Evolutionary conservation across 1,140 invertebrate species (phyloP).

Genomic region (Achroia grisella): DNA sequence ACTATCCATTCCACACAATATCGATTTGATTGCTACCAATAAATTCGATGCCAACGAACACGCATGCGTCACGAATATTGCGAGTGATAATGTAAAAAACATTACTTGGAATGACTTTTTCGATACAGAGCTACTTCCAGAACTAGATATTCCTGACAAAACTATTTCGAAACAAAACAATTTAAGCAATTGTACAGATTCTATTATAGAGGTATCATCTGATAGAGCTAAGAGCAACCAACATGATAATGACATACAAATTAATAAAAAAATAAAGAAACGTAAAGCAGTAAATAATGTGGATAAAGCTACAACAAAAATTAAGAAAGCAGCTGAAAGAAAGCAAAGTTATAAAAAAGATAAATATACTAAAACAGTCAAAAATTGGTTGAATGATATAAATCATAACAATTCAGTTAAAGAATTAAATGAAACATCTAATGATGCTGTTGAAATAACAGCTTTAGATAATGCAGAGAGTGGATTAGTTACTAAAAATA

Average conservation of each 20-base stretch:
- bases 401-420: conserved; percentile 15
- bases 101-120: conserved; percentile 43
- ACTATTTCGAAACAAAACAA: too few relatives aligned
- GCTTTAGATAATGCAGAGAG: background rate
- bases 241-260: too few relatives aligned
- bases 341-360: conserved; percentile 24
- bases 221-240: too few relatives aligned
- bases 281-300: background rate
- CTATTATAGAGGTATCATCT: too few relatives aligned
- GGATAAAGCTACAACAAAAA: conserved; percentile 7
- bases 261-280: too few relatives aligned
- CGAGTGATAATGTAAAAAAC: background rate
- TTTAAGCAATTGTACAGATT: too few relatives aligned
- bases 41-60: too few relatives aligned
- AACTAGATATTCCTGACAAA: conserved; percentile 3
- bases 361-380: conserved; percentile 40
- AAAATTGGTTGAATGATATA: conserved; percentile 42
- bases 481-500: background rate
- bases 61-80: too few relatives aligned
- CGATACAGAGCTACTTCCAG: conserved; percentile 30
- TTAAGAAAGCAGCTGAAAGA: conserved; percentile 6
- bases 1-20: too few relatives aligned
- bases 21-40: too few relatives aligned
- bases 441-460: background rate
- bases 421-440: background rate